Evolutionary conservation across 2,113 vertebrate species (phyloP), one percentile per base, ranked within the genome.

Genomic region (Channa argus): DNA sequence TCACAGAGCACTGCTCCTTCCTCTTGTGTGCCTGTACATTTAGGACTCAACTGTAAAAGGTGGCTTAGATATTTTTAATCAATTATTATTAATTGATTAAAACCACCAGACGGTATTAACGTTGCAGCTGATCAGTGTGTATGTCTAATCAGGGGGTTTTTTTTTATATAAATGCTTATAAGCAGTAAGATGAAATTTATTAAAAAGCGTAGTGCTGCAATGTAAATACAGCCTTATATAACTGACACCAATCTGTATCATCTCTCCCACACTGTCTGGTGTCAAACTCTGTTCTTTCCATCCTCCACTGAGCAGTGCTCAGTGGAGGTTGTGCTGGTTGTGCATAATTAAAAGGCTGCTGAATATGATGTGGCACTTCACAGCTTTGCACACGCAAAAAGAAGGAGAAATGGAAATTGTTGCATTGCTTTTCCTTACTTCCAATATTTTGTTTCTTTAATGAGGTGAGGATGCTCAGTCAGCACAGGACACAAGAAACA

Each of bases 201-300:
- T 43, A 24, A 24, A 43, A 15, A 51, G 50, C 13, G 47, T 15
- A 6, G 43, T 46, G 45, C 45, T 5, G 34, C 46, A 34, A 24
- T 64, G 34, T 39, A 38, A 64, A 64, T 24, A 13, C 34, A 49
- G 44, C 5, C 13, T 63, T 63, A 47, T 46, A 51, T 51, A 64
- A 64, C 62, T 64, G 62, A 51, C 46, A 51, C 62, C 62, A 64
- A 51, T 64, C 62, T 50, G 36, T 10, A 44, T 62, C 43, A 46
- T 64, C 36, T 51, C 62, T 64, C 36, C 62, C 46, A 64, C 62
- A 62, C 60, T 46, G 43, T 50, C 62, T 64, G 62, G 47, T 64
- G 62, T 64, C 62, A 51, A 50, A 64, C 8, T 63, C 61, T 39
- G 8, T 51, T 63, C 45, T 50, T 13, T 33, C 5, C 39, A 61